These are phyloP conservation scores for Rhopilema esculentum DNA, from an alignment of 30 jellyfish, hydroid and myxozoan species.

Conservation along the genomic window DNA sequence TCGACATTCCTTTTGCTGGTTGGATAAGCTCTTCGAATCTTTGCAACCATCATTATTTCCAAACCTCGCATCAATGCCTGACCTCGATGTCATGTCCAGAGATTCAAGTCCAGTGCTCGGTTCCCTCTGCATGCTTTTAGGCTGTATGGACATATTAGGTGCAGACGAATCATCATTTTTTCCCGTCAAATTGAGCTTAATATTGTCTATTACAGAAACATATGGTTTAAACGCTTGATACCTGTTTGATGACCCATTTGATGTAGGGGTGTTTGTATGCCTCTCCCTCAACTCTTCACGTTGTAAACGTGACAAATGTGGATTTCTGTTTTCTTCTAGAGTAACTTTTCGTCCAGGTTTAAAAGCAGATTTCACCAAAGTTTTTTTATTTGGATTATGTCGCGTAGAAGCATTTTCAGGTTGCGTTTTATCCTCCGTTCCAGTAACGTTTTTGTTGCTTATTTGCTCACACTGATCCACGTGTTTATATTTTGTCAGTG, in stretches of 20 bases:
- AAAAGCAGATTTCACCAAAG: too few species aligned
- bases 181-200: neutral
- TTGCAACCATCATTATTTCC: neutral
- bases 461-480: too few species aligned
- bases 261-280: neutral
- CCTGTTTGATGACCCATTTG: neutral
- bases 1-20: neutral
- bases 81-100: neutral
- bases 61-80: neutral
- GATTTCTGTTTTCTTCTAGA: neutral
- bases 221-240: neutral
- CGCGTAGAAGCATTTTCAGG: too few species aligned
- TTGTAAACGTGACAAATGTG: neutral
- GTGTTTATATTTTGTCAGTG: too few species aligned
- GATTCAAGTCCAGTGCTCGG: neutral
- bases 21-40: neutral
- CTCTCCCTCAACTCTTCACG: neutral
- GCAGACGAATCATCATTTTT: neutral
- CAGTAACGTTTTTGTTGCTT: too few species aligned
- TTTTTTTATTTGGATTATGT: too few species aligned
- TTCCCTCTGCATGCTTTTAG: neutral
- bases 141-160: too few species aligned
- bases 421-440: too few species aligned
- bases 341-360: neutral
- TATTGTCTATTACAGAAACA: neutral